These are phyloP conservation scores for Muschampia staudingeri DNA, from an alignment of 2,888 invertebrate species.

Conservation along the genomic window DNA sequence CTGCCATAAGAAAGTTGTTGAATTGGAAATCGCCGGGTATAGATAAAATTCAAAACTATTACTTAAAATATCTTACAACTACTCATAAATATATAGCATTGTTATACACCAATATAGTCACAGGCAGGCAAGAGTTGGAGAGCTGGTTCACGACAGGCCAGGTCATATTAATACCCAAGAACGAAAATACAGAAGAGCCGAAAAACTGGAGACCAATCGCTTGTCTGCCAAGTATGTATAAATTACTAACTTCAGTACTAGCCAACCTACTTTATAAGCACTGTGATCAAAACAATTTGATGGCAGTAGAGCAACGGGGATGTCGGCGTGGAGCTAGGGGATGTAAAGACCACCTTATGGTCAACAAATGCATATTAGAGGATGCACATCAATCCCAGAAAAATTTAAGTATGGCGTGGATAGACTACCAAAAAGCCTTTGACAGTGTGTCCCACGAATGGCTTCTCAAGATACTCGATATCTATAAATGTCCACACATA, in stretches of 20 bases:
- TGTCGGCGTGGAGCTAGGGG: constrained; percentile 40
- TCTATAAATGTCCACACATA: constrained; percentile 33
- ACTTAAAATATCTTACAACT: constrained; percentile 10
- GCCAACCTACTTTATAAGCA: constrained; percentile 27
- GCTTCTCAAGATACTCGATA: constrained; percentile 24
- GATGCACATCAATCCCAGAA: constrained; percentile 52
- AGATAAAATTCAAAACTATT: constrained; percentile 21
- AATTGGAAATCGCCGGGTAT: constrained; percentile 23
- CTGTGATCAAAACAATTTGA: constrained; percentile 34
- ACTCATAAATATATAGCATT: background rate
- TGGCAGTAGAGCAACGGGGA: constrained; percentile 50
- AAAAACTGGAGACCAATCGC: constrained; percentile 52
- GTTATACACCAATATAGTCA: background rate
- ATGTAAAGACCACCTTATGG: constrained; percentile 58
- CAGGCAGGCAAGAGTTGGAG: background rate
- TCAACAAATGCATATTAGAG: constrained; percentile 54
- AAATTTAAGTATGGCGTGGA: constrained; percentile 51
- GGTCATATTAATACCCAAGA: constrained; percentile 52
- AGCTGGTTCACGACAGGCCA: constrained; percentile 38
- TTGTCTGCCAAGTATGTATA: constrained; percentile 48
- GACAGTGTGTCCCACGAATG: constrained; percentile 45
- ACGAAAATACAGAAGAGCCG: constrained; percentile 14
- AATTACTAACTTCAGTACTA: constrained; percentile 40
- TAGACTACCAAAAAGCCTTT: constrained; percentile 52
- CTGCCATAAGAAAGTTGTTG: background rate